phyloP scores from a whole-genome alignment of 2,797 vertebrate species.

The Muscicapa striata region DNA sequence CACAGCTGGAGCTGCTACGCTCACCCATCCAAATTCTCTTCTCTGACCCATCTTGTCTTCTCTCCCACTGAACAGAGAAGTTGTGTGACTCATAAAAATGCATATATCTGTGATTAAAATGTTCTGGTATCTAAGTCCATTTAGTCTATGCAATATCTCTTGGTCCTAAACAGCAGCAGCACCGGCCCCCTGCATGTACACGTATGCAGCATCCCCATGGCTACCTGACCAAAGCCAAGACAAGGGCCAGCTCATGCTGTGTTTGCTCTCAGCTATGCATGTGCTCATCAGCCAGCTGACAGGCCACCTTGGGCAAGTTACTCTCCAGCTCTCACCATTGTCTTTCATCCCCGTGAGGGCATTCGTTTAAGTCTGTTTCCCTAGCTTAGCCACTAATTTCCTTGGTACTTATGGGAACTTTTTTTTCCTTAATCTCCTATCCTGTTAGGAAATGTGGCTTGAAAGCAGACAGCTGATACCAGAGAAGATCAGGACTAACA shows the following conservation, averaged over 20 bases:
- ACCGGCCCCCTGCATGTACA: rapidly evolving
- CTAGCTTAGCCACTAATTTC: neutral
- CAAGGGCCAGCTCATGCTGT: neutral
- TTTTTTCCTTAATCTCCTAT: neutral
- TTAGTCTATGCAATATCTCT: neutral
- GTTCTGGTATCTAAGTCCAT: neutral
- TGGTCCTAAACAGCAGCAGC: neutral
- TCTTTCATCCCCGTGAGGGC: neutral
- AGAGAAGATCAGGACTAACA: neutral
- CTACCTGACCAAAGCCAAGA: neutral
- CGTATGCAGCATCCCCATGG: neutral
- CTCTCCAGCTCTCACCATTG: neutral
- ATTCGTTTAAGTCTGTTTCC: neutral
- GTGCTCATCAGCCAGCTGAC: neutral
- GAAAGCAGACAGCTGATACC: neutral
- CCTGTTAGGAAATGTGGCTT: neutral
- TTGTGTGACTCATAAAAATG: neutral
- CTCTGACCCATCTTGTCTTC: neutral
- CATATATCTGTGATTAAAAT: neutral
- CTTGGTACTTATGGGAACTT: neutral
- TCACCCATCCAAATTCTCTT: neutral
- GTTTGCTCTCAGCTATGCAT: neutral
- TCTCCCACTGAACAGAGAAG: neutral
- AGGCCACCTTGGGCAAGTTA: neutral
- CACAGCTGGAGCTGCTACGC: rapidly evolving